Conservation (phyloP, 2,113 vertebrate genomes). For the Carollia perspicillata region DNA sequence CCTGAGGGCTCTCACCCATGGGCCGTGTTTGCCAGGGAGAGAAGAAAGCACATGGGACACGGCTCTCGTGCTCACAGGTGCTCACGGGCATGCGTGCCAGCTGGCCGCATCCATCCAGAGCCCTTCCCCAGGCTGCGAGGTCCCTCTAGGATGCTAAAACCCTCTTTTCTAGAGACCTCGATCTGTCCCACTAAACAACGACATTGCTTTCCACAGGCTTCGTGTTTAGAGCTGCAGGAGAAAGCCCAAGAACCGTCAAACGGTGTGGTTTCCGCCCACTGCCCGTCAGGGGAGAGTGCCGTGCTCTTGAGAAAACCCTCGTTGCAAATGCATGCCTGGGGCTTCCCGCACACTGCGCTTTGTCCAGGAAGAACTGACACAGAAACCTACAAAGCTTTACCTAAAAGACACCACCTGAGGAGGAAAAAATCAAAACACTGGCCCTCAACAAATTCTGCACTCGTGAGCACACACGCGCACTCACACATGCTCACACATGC, state of each 20-base stretch:
- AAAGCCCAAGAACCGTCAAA: background rate
- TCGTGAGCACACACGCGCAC: too few relatives aligned
- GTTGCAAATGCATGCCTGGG: background rate
- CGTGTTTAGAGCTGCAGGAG: background rate
- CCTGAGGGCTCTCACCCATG: background rate
- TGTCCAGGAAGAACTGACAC: background rate
- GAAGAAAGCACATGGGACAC: rapidly evolving
- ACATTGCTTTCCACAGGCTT: background rate
- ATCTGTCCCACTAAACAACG: too few relatives aligned
- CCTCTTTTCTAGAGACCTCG: background rate
- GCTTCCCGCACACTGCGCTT: background rate
- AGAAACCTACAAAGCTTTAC: background rate
- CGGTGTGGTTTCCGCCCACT: background rate
- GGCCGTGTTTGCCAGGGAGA: rapidly evolving
- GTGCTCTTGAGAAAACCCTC: rapidly evolving
- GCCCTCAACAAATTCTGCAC: background rate
- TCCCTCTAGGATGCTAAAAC: background rate
- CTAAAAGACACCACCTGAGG: background rate
- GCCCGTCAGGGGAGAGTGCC: background rate
- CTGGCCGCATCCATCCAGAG: background rate
- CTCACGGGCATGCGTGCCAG: background rate
- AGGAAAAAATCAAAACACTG: background rate
- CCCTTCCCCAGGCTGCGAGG: too few relatives aligned
- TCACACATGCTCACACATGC: too few relatives aligned
- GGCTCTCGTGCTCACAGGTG: background rate